phyloP scores from a whole-genome alignment of 1,140 invertebrate genomes.

The Hylaeus volcanicus region DNA sequence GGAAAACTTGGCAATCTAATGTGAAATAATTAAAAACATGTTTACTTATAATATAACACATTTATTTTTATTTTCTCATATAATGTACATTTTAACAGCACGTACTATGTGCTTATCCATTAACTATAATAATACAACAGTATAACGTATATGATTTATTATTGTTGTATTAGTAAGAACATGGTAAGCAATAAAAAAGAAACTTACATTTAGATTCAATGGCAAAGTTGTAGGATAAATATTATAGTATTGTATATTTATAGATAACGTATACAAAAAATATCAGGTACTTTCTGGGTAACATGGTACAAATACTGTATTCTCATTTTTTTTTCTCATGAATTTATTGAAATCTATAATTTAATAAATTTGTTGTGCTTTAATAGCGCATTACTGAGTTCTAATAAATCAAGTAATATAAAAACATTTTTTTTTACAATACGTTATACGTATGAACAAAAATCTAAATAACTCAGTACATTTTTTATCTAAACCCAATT shows the following conservation, averaged over 20 bases:
- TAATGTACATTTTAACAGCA: neutral
- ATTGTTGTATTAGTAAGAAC: neutral
- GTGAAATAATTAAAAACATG: neutral
- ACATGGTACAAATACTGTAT: neutral
- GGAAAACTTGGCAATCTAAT: neutral
- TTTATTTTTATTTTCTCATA: constrained; percentile 15
- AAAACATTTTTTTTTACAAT: neutral
- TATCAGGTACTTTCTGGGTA: neutral
- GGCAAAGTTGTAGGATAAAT: neutral
- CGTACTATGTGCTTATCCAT: neutral
- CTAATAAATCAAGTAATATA: neutral
- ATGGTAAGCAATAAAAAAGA: neutral
- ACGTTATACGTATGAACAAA: neutral
- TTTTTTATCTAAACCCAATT: neutral
- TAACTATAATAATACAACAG: neutral
- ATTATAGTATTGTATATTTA: no score
- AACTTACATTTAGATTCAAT: neutral
- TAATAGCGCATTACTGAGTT: neutral
- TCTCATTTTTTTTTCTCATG: neutral
- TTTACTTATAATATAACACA: neutral
- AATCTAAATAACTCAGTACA: neutral
- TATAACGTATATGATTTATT: neutral
- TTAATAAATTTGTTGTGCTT: neutral
- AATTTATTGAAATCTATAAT: neutral
- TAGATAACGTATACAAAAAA: neutral